Conservation (phyloP, 2,113 vertebrate genomes). For the Jaculus jaculus region DNA sequence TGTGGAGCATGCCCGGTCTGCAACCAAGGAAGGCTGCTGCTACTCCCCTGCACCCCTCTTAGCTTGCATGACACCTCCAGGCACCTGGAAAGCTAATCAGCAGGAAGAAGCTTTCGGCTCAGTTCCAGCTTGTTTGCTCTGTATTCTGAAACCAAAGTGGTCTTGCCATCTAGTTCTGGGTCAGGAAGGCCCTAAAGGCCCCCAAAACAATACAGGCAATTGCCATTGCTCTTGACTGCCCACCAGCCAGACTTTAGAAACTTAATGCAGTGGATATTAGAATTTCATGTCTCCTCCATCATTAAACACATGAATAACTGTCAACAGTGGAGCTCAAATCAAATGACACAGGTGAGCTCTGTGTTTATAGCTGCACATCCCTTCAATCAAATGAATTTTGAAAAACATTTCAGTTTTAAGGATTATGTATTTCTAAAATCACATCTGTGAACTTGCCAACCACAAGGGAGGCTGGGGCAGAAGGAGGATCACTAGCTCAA, state of each 20-base stretch:
- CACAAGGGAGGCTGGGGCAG: background rate
- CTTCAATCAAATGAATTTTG: background rate
- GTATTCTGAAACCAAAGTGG: too few species aligned
- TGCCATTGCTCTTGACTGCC: too few species aligned
- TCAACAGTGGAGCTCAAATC: background rate
- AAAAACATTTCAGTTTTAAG: background rate
- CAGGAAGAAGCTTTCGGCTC: background rate
- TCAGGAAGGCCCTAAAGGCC: too few species aligned
- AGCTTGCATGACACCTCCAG: too few species aligned
- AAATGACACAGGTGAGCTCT: too few species aligned
- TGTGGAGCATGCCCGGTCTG: too few species aligned
- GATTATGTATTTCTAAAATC: background rate
- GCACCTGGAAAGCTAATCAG: too few species aligned
- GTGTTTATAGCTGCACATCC: background rate
- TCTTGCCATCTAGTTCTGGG: too few species aligned
- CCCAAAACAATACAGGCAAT: too few species aligned
- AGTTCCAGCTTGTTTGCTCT: background rate
- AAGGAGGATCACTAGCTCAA: background rate
- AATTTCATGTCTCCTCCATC: background rate
- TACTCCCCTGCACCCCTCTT: too few species aligned
- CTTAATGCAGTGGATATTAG: background rate
- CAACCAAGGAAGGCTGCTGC: too few species aligned
- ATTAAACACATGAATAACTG: background rate
- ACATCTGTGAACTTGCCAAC: background rate
- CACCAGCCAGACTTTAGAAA: slow-evolving; percentile 1